phyloP scores from a whole-genome alignment of 1,140 invertebrate genomes.

The Aphis gossypii region DNA sequence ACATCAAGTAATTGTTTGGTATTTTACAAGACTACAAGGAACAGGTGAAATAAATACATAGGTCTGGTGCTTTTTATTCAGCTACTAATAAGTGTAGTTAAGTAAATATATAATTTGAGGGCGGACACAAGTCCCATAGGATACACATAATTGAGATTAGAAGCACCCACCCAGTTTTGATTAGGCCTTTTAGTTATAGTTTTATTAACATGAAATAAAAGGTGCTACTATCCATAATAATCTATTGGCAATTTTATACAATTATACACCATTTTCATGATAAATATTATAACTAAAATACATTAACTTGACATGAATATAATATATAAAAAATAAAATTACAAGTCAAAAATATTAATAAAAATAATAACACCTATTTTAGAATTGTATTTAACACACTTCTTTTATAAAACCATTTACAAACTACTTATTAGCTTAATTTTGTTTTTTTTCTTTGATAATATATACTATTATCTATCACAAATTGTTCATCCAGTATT shows the following conservation, averaged over 20 bases:
- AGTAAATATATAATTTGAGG: background rate
- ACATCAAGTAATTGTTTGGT: background rate
- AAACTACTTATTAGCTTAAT: background rate
- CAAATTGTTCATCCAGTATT: background rate
- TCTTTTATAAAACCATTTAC: background rate
- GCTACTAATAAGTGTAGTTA: background rate
- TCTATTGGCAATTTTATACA: background rate
- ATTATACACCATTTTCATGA: background rate
- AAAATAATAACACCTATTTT: background rate
- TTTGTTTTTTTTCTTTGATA: background rate
- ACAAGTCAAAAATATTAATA: background rate
- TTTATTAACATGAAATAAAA: background rate
- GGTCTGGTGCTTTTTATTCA: background rate
- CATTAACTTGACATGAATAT: background rate
- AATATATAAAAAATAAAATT: background rate
- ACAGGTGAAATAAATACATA: background rate
- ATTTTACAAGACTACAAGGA: background rate
- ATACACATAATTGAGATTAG: background rate
- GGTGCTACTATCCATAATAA: background rate
- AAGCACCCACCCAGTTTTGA: background rate
- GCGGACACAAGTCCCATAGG: background rate
- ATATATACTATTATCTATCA: background rate
- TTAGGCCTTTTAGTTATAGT: background rate
- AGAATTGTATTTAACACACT: background rate
- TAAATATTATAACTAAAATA: constrained; percentile 1